Evolutionary conservation across 2,888 invertebrate species (phyloP).

Genomic region (Trissolcus brochymenae): DNA sequence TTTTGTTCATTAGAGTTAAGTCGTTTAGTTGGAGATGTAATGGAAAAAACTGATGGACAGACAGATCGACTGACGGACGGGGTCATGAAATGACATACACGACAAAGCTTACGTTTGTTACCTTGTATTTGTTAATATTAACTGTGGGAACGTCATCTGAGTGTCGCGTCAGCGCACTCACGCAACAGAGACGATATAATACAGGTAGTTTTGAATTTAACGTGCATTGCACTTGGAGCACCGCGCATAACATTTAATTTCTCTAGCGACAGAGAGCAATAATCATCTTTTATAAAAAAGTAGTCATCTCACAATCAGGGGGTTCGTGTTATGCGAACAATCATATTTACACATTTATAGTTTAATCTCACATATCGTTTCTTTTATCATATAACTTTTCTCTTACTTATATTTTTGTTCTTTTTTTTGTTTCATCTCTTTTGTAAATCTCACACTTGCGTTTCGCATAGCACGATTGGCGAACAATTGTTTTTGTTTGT

Average conservation of each 20-base stretch:
- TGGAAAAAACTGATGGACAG: conserved; percentile 9
- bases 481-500: conserved; percentile 19
- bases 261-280: conserved; percentile 58
- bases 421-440: background rate
- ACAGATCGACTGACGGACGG: conserved; percentile 39
- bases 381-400: background rate
- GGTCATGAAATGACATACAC: conserved; percentile 53
- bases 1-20: too few species aligned
- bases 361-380: background rate
- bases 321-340: conserved; percentile 55
- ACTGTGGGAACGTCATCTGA: conserved; percentile 58
- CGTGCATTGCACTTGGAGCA: conserved; percentile 73
- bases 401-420: background rate
- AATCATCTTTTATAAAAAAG: conserved; percentile 65
- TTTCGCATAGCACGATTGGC: conserved; percentile 48
- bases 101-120: conserved; percentile 51
- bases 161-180: conserved; percentile 52
- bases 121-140: conserved; percentile 61
- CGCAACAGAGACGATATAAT: conserved; percentile 58
- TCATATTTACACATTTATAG: conserved; percentile 13
- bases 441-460: conserved; percentile 9
- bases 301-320: conserved; percentile 62
- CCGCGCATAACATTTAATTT: conserved; percentile 61
- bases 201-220: conserved; percentile 63
- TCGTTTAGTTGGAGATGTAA: too few species aligned